A percentile compares a stretch with the other conserved stretches of the same genome.
Conservation (phyloP, 2,113 vertebrate species). For the Electrona antarctica region DNA sequence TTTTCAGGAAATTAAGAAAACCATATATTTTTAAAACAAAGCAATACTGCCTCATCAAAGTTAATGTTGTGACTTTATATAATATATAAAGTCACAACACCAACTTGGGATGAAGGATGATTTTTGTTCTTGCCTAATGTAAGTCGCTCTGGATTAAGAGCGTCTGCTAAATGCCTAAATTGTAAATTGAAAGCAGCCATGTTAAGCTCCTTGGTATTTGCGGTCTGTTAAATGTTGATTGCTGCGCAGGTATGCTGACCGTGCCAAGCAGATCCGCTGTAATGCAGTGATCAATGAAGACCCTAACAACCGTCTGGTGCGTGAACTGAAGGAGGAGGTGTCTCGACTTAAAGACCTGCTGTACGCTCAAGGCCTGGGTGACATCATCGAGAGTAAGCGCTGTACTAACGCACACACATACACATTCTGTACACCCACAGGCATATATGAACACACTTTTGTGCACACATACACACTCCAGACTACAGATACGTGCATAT, state of each 20-base stretch:
- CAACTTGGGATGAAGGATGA: too few species aligned
- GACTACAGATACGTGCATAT: too few species aligned
- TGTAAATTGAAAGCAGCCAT: too few species aligned
- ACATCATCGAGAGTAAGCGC: constrained; percentile 96
- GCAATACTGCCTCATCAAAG: too few species aligned
- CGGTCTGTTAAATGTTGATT: not conserved
- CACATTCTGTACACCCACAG: not conserved
- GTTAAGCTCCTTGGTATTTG: too few species aligned
- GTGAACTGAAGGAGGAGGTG: constrained; percentile 97
- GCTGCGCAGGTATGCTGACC: constrained; percentile 88
- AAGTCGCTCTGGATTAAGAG: not conserved
- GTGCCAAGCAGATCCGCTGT: constrained; percentile 98
- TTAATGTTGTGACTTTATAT: too few species aligned
- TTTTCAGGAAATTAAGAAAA: too few species aligned
- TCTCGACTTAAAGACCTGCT: constrained; percentile 93
- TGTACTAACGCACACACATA: not conserved
- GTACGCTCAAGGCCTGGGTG: constrained; percentile 92
- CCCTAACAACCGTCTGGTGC: constrained; percentile 96
- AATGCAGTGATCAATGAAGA: constrained; percentile 97
- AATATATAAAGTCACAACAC: too few species aligned
- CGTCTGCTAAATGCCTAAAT: too few species aligned
- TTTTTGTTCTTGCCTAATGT: not conserved
- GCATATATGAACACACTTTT: not conserved
- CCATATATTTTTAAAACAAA: too few species aligned
- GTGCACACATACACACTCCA: not conserved